These are phyloP conservation scores for Sphaeridia pumilis DNA, from an alignment of 2,888 invertebrate genomes.

Conservation along the genomic window DNA sequence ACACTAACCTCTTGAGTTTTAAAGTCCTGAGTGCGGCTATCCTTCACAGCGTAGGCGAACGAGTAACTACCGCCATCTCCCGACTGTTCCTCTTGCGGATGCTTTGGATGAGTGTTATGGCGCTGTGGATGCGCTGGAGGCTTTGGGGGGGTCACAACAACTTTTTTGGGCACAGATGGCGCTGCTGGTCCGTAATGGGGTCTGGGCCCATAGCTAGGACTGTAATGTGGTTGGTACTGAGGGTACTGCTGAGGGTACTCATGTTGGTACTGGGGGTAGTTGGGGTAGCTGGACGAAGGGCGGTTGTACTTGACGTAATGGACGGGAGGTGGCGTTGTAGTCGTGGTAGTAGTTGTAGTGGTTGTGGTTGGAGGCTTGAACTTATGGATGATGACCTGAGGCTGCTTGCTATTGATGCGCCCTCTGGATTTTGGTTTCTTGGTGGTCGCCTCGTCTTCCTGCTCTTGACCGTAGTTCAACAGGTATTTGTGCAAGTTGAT, in stretches of 20 bases:
- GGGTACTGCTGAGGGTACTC: background rate
- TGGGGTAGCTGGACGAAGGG: background rate
- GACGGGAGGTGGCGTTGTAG: constrained; percentile 3
- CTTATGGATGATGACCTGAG: background rate
- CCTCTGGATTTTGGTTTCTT: constrained; percentile 1
- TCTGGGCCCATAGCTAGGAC: background rate
- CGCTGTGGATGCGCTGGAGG: background rate
- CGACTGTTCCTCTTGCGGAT: background rate
- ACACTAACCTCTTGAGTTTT: constrained; percentile 9
- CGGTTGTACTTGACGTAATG: background rate
- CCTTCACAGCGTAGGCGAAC: constrained; percentile 8
- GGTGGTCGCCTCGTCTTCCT: background rate
- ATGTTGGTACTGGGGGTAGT: background rate
- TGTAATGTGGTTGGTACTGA: constrained; percentile 1
- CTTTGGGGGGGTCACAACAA: background rate
- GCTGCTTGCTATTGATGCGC: background rate
- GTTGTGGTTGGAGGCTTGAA: background rate
- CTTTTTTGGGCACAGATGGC: background rate
- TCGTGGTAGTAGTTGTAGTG: constrained; percentile 7
- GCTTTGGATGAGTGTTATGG: background rate
- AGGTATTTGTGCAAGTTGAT: constrained; percentile 10
- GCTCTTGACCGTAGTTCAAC: background rate
- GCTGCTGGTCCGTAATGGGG: background rate
- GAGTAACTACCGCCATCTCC: no score
- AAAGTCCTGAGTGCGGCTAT: constrained; percentile 5